Base-by-base conservation (phyloP, 2,113 vertebrate genomes). In the Noturus placidus region DNA sequence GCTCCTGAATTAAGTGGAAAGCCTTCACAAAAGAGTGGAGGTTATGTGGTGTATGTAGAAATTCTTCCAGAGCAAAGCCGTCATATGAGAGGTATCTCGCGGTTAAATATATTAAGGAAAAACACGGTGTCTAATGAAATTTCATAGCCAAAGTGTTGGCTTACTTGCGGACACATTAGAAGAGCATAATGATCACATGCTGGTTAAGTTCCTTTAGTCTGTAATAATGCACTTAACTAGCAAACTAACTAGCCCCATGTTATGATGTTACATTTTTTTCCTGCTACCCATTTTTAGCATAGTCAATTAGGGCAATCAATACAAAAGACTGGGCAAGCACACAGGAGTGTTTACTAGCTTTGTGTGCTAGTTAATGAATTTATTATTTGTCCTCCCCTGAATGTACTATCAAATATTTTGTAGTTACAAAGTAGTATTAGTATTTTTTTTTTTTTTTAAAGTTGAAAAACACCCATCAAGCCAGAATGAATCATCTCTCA, bases 401-500 rank as follows among this genome's bases (percentile, higher is more conserved):
- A 50, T 10, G 10, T 50, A 50, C 46, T 1, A 50, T 50, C 30
- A 8, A n/a, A 52, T 17, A 14, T 52, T 65, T 30, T 11, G 27
- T 63, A 52, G 27, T 86, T 86, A 61, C 82, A 70, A 61, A 83
- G 65, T 50, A 72, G 52, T 27, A n/a, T 20, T 46, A 63, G 38
- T 42, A 42, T 42, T 42, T 42, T 3, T 42, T 42, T 42, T 42
- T 42, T 4, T 42, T 42, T 42, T 42, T 52, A 70, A 72, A 54
- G 83, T 52, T 74, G 35, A 33, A 56, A 52, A 79, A 85, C 11
- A 56, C 79, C 84, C 63, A 85, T 33, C 85, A 83, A 88, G 84
- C 33, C 57, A 63, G 70, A 67, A 72, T 89, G 88, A 90, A 91
- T 76, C 83, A 82, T 87, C 82, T 89, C 86, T 87, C 82, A 86